Evolutionary conservation across 2,797 vertebrate genomes (phyloP), one percentile per base, ranked within the genome.

Genomic region (Peromyscus eremicus): DNA sequence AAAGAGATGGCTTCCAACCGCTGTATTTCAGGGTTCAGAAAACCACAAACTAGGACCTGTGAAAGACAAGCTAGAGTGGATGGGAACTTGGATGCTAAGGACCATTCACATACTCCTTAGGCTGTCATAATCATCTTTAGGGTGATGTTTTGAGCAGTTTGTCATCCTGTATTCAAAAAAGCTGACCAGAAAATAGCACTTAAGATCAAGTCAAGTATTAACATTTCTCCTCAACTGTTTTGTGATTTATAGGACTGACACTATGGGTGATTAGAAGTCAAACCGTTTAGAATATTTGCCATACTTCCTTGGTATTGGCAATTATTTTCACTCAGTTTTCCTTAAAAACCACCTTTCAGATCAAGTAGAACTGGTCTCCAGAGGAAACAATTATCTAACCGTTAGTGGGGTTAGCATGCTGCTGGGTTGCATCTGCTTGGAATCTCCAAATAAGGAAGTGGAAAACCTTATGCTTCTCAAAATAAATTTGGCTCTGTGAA

Each of bases 361-460:
- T 34, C 17, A 60, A 68, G 55, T 32, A 94, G 71, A 89, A 71
- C 27, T 87, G 43, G 84, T 92, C 95, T 77, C 84, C 80, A 10
- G 81, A 66, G 95, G 62, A 83, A 94, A 88, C 40, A 21, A 19
- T 60, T 29, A 57, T 85, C 60, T 14, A 57, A 77, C 55, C 64
- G 76, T 23, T 49, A 29, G 71, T 40, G 60, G 40, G 81, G 93
- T 46, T 52, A 92, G 82, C 66, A n/a, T n/a, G 49, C 57, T 94
- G 43, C 84, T 68, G 40, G 55, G 55, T 62, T 68, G 32, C 83
- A 62, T 94, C 91, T 96, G 81, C 57, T 90, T 86, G 73, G 64
- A 92, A 90, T 95, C 76, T 96, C 96, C 92, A 93, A 88, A 96
- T 88, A 94, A 85, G 92, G 97, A 96, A 52, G 82, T 66, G 89